Base-by-base conservation (phyloP, 2,797 vertebrate genomes). In the Carapus acus region DNA sequence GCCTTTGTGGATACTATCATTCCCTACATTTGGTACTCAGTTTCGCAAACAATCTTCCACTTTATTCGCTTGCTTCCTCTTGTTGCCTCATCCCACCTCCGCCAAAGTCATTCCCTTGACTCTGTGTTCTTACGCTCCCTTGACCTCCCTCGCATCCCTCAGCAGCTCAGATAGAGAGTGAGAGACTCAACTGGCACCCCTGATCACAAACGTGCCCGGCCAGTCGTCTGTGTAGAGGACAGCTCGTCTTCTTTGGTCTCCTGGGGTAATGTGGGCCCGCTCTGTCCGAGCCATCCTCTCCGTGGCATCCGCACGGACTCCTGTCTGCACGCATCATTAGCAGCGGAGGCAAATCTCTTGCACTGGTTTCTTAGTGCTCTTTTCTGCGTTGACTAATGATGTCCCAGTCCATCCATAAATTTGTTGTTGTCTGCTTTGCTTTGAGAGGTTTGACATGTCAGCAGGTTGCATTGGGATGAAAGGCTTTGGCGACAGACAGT, bases 381-480 rank as follows among this genome's bases (percentile, higher is more conserved):
- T 68, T 72, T 64, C 74, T 68, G 68, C 69, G 55, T 74, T 59
- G 2, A 54, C 76, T 88, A 86, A 86, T 79, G 77, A 87, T 67
- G 79, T 85, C 83, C 82, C 77, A 46, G 65, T 76, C 63, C 72
- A 22, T 76, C 80, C 78, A 81, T 77, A 78, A 78, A 87, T 84
- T 82, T 86, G 76, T 85, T 73, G 65, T 74, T 47, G 70, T 76
- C 73, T 65, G 64, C 44, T n/a, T n/a, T 6, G 55, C 69, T 80
- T 66, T 74, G 76, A 81, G 74, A 58, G 77, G 73, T 83, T 71
- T 73, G 80, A 82, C 82, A 78, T 23, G 74, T 62, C 65, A 54
- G 69, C 70, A 27, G 76, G 73, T 68, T 43, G 67, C 58, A 23
- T 17, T 0, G 67, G 69, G 71, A 82, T 75, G 71, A 80, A 78